Conservation (phyloP, 2,888 invertebrate species). For the Chironomus tentans region DNA sequence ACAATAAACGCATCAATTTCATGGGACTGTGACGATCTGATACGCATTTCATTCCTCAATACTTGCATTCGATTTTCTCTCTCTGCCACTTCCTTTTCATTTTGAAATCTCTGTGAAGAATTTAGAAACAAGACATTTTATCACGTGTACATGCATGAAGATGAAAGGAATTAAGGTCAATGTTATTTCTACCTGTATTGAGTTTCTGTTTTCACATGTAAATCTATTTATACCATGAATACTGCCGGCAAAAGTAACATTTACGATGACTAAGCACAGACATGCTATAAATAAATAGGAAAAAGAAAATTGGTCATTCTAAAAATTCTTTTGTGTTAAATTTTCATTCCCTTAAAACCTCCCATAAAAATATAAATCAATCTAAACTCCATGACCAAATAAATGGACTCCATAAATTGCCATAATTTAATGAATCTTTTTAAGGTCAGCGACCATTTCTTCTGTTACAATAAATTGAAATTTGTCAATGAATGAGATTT, state of each 20-base stretch:
- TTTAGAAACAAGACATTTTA: not conserved
- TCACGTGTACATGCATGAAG: conserved; percentile 29
- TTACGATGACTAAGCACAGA: not conserved
- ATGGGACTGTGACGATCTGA: conserved; percentile 35
- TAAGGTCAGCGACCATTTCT: not conserved
- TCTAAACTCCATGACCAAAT: too few species aligned
- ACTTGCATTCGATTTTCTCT: conserved; percentile 31
- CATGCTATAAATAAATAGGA: not conserved
- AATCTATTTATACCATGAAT: conserved; percentile 25
- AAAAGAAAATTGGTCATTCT: too few species aligned
- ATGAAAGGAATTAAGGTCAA: not conserved
- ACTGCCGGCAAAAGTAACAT: conserved; percentile 9
- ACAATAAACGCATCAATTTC: conserved; percentile 59
- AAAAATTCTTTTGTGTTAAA: not conserved
- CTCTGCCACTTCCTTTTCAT: not conserved
- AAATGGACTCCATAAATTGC: not conserved
- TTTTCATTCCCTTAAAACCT: not conserved
- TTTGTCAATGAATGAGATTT: not conserved
- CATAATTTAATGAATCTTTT: not conserved
- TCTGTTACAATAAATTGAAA: not conserved
- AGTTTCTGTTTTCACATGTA: conserved; percentile 21
- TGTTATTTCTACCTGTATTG: conserved; percentile 18
- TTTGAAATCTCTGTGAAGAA: not conserved
- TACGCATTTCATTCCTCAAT: conserved; percentile 47
- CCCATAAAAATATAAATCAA: not conserved